Evolutionary conservation across 2,888 invertebrate genomes (phyloP).

Genomic region (Idaea biselata): DNA sequence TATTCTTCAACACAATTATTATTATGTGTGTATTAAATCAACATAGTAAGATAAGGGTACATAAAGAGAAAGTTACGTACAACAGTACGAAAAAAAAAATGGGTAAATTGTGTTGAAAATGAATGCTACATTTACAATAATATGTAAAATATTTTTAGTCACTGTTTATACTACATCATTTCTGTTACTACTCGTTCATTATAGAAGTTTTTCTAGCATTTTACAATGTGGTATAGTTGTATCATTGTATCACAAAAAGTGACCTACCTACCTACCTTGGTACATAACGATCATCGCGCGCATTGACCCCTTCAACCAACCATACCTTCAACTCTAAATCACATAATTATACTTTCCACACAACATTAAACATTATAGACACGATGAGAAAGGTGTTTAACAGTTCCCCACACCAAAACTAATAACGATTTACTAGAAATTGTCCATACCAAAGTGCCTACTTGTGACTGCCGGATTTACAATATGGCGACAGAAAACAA

Average conservation of each 20-base stretch:
- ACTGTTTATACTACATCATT: too few relatives aligned
- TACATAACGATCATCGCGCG: background rate
- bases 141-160: too few relatives aligned
- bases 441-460: background rate
- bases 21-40: too few relatives aligned
- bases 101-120: too few relatives aligned
- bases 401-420: background rate
- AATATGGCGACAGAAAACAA: conserved; percentile 78
- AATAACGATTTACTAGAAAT: background rate
- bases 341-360: background rate
- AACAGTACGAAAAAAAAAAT: too few relatives aligned
- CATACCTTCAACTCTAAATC: background rate
- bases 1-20: too few relatives aligned
- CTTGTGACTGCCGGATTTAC: conserved; percentile 37
- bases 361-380: background rate
- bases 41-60: too few relatives aligned
- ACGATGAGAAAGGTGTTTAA: background rate
- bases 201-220: too few relatives aligned
- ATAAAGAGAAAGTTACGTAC: too few relatives aligned
- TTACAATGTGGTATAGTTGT: background rate
- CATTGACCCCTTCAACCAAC: background rate
- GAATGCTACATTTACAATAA: too few relatives aligned
- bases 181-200: too few relatives aligned
- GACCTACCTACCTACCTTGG: background rate
- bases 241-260: background rate